These are phyloP conservation scores for Oryctolagus cuniculus DNA, from an alignment of 2,113 vertebrate genomes.

Conservation along the genomic window DNA sequence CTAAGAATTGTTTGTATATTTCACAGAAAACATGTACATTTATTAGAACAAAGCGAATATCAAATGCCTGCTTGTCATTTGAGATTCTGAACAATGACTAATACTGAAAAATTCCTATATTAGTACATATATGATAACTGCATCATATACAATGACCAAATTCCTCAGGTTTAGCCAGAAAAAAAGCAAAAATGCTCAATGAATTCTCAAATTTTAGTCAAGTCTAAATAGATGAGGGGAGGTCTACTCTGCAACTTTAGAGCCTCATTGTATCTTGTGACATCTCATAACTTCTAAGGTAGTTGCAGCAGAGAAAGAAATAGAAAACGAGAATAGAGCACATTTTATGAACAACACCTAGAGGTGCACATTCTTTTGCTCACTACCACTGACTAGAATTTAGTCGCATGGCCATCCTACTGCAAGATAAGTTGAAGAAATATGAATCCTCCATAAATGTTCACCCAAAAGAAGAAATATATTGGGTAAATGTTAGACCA, in stretches of 20 bases:
- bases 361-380: background rate
- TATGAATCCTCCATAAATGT: background rate
- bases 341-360: background rate
- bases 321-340: rapidly evolving
- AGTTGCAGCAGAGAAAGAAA: background rate
- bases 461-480: background rate
- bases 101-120: background rate
- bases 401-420: background rate
- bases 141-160: background rate
- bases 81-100: background rate
- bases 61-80: background rate
- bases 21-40: background rate
- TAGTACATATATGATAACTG: background rate
- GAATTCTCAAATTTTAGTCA: background rate
- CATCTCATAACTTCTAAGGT: background rate
- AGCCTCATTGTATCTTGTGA: background rate
- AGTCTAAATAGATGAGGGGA: too few relatives aligned
- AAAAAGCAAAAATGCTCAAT: background rate
- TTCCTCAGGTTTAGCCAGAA: background rate
- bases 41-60: constrained; percentile 27
- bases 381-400: background rate
- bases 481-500: background rate
- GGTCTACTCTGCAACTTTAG: background rate
- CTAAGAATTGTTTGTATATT: background rate
- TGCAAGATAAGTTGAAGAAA: background rate